Evolutionary conservation across 1,140 invertebrate genomes (phyloP).

Genomic region (Linepithema humile): DNA sequence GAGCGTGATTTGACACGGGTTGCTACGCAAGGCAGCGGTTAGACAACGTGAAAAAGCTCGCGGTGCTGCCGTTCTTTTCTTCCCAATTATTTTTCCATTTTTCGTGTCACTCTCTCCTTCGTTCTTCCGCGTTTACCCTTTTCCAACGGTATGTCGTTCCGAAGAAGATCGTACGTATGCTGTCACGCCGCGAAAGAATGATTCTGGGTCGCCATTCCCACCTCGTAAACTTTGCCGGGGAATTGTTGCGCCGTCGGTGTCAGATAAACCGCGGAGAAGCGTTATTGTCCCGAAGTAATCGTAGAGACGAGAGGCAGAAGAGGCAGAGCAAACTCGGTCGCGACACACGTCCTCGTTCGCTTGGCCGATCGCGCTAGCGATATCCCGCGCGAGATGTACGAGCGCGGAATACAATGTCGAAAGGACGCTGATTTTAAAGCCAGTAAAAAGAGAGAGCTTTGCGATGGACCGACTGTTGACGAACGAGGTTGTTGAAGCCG

Average conservation of each 20-base stretch:
- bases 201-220: conserved; percentile 44
- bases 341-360: conserved; percentile 26
- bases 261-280: conserved; percentile 57
- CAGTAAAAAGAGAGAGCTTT: conserved; percentile 1
- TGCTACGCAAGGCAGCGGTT: background rate
- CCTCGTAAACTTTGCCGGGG: conserved; percentile 45
- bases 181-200: conserved; percentile 33
- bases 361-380: conserved; percentile 9
- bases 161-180: conserved; percentile 46
- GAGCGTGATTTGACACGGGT: conserved; percentile 30
- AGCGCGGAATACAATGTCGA: background rate
- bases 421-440: background rate
- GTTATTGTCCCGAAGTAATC: conserved; percentile 67
- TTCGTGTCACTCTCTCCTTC: background rate
- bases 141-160: background rate
- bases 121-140: background rate
- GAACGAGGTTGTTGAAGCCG: too few species aligned
- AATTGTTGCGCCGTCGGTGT: conserved; percentile 61
- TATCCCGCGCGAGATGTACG: conserved; percentile 6
- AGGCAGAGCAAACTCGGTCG: conserved; percentile 37
- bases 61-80: background rate
- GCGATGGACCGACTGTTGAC: background rate
- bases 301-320: conserved; percentile 27
- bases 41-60: conserved; percentile 33
- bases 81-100: conserved; percentile 10